Conservation (phyloP, 2,113 vertebrate genomes). For the Baryphthengus martii region DNA sequence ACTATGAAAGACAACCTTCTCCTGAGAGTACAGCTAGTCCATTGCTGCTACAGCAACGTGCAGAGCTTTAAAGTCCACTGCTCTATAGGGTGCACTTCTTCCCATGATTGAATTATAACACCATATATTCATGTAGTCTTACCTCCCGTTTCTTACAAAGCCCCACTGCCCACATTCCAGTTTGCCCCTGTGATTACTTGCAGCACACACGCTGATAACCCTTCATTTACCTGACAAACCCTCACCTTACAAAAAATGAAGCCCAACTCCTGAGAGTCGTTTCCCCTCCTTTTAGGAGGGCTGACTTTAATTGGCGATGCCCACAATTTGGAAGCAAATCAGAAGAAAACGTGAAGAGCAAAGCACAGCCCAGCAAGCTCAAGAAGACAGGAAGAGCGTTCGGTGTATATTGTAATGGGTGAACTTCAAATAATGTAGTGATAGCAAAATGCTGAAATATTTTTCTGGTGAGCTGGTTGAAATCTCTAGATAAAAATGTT, state of each 20-base stretch:
- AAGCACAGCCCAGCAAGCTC: background rate
- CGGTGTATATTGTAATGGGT: background rate
- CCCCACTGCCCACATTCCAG: background rate
- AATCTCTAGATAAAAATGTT: background rate
- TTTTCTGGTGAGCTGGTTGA: background rate
- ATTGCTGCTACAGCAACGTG: background rate
- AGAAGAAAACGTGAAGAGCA: background rate
- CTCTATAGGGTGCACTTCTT: background rate
- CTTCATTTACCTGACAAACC: background rate
- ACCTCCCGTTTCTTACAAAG: background rate
- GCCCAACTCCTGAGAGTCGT: background rate
- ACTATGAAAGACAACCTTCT: background rate
- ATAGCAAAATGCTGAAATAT: background rate
- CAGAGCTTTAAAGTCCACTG: background rate
- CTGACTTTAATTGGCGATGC: background rate
- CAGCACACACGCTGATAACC: background rate
- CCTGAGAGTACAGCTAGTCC: background rate
- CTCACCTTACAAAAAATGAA: background rate
- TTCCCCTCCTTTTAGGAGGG: background rate
- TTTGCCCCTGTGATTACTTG: background rate
- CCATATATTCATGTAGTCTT: background rate
- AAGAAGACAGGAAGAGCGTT: background rate
- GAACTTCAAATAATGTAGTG: background rate
- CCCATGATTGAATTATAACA: background rate
- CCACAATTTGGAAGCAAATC: background rate